Percentiles rank a stretch among this genome's conserved stretches.
These are phyloP conservation scores for Aphelenchoides avenae DNA, from an alignment of 1,140 invertebrate species.

Conservation along the genomic window DNA sequence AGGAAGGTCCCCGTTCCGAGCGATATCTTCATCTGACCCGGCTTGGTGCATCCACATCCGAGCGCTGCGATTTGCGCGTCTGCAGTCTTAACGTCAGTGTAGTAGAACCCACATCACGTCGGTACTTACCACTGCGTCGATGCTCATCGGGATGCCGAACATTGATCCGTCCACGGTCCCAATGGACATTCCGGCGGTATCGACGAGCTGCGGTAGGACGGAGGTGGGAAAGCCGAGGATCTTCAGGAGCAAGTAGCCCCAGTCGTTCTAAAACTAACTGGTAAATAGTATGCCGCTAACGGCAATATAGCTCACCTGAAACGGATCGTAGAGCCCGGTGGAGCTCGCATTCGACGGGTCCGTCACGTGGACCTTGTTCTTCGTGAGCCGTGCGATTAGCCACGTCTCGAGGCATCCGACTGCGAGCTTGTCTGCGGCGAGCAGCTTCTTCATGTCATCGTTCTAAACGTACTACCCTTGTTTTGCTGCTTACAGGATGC, in stretches of 20 bases:
- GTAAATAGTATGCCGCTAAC: background rate
- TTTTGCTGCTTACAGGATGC: conserved; percentile 69
- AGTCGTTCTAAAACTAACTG: conserved; percentile 36
- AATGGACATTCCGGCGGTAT: conserved; percentile 62
- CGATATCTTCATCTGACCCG: conserved; percentile 81
- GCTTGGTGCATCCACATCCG: conserved; percentile 77
- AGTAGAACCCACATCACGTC: background rate
- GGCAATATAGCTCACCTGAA: conserved; percentile 64
- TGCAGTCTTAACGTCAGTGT: conserved; percentile 61
- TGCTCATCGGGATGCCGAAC: conserved; percentile 74
- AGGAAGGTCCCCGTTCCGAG: conserved; percentile 90
- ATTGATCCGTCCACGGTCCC: conserved; percentile 62
- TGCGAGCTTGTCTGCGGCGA: conserved; percentile 68
- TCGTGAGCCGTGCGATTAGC: conserved; percentile 76
- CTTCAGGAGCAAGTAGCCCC: conserved; percentile 55
- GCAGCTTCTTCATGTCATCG: conserved; percentile 61
- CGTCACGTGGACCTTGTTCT: conserved; percentile 69
- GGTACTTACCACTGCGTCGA: conserved; percentile 70
- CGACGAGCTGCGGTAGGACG: conserved; percentile 72
- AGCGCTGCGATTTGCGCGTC: conserved; percentile 79
- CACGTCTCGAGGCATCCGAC: conserved; percentile 89
- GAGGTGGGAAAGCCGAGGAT: conserved; percentile 70
- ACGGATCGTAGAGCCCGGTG: conserved; percentile 88
- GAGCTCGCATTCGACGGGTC: conserved; percentile 82
- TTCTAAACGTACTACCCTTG: conserved; percentile 74